phyloP scores from a whole-genome alignment of 2,797 vertebrate genomes.

The Nasua narica region DNA sequence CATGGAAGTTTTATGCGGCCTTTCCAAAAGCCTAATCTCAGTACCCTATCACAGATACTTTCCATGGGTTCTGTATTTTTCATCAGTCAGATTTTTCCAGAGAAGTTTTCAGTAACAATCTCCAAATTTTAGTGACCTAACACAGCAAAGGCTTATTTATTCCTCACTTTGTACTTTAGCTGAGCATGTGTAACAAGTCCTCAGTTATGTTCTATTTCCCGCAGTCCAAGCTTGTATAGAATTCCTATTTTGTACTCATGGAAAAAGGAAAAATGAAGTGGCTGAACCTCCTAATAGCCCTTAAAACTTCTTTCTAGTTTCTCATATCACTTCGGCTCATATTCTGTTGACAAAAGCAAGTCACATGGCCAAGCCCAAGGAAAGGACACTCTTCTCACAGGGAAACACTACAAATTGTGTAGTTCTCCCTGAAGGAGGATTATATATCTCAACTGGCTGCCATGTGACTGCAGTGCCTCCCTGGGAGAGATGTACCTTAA shows the following conservation, averaged over 20 bases:
- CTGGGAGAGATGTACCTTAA: slow-evolving; percentile 49
- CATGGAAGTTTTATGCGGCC: neutral
- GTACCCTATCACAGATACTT: neutral
- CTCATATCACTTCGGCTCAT: neutral
- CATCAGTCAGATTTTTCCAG: neutral
- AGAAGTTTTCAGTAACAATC: neutral
- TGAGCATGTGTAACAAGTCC: neutral
- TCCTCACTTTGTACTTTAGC: neutral
- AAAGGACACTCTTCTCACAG: neutral
- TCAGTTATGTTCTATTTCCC: neutral
- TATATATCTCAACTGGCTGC: neutral
- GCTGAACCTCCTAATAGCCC: neutral
- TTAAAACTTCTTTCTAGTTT: neutral
- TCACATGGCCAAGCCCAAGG: neutral
- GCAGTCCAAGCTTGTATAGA: neutral
- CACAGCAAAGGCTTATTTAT: neutral
- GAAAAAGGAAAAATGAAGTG: neutral
- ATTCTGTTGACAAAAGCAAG: neutral
- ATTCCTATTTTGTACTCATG: neutral
- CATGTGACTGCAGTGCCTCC: neutral
- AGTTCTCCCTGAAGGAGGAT: neutral
- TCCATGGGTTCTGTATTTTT: neutral
- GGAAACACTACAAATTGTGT: neutral
- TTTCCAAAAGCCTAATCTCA: neutral
- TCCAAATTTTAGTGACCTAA: neutral